Base-by-base conservation (phyloP, 2,797 vertebrate genomes). In the Schizothorax lantsangensis region DNA sequence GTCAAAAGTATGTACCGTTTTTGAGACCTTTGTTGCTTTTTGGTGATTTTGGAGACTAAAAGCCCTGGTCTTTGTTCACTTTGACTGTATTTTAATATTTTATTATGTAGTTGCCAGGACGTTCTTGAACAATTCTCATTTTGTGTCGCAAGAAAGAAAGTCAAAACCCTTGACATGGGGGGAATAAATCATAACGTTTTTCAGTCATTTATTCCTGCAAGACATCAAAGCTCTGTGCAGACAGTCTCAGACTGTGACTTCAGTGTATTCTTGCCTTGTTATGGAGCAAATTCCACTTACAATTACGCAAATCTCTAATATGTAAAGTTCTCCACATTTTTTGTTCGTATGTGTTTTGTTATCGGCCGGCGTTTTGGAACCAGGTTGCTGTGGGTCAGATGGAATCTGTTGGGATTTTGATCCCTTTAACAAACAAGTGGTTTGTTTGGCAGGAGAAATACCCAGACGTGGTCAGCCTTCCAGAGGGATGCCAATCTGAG, bases 391-490 rank as follows among this genome's bases (percentile, higher is more conserved):
- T 36, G 33, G 62, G 74, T 40, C 57, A 47, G 54, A 75, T 47
- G 54, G 21, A 62, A 23, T 84, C 74, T 75, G 68, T 80, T 43
- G 26, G 68, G 47, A 38, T 33, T 26, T 49, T 74, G 30, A 62
- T 75, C 38, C n/a, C 33, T 47, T 68, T 54, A 36, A 47, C 59
- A 59, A 19, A 45, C 0, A 23, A 47, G 52, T 6, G 54, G 11
- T 66, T 86, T 86, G 1, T 88, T 68, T 86, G 77, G 86, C 92
- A 99, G 98, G 92, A 90, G 15, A 97, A 97, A 88, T 97, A 97
- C 80, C 96, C 97, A 1, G 89, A 94, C 0, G 2, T 94, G 0
- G 95, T 98, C 40, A 91, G 87, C 59, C 95, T 99, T 84, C 95
- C 96, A 0, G 95, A 95, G 87, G 97, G 97, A 75, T 84, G 92